Base-by-base conservation (phyloP, 2,113 vertebrate genomes). In the Sorex araneus region DNA sequence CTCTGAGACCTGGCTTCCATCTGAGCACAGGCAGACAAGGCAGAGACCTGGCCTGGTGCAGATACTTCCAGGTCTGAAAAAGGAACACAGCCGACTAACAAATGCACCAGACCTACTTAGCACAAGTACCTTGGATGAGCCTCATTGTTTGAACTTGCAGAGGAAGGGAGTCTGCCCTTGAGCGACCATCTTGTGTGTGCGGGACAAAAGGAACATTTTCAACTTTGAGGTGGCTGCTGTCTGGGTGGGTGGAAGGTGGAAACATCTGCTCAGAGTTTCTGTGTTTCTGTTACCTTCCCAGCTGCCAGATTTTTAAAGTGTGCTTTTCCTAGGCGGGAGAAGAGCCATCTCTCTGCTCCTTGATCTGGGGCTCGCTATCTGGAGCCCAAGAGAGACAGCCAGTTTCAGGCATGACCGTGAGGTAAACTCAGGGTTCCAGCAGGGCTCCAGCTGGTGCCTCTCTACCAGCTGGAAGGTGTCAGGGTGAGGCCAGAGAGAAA, bases 381-480 rank as follows among this genome's bases (percentile, higher is more conserved):
- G n/a, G 19, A 92, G 28, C 50, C 34, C 30, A 0, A 0, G 57
- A 69, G 34, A 84, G 54, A 85, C 8, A 73, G 32, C 0, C 0
- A 67, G 23, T 63, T 64, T 64, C n/a, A 2, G 15, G 45, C 87
- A 76, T 36, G 19, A 19, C 3, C 21, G 0, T 3, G 12, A 60
- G 1, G 1, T 69, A 40, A 34, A 25, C 36, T 34, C 18, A 10
- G 0, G 1, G 81, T 12, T 73, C 54, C 2, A 1, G 34, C 40
- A 63, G 8, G 60, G 16, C 60, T 34, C 50, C 36, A 9, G 23
- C 9, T 18, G 25, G 57, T 80, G 32, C 32, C 50, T 84, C 32
- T 27, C n/a, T 2, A 1, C 19, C 7, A 7, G 13, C 76, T 66
- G 74, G 78, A 47, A 45, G 84, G 45, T 69, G 70, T 47, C 82